These are phyloP conservation scores for Myotis pilosus DNA, from an alignment of 2,797 vertebrate genomes.

Conservation along the genomic window DNA sequence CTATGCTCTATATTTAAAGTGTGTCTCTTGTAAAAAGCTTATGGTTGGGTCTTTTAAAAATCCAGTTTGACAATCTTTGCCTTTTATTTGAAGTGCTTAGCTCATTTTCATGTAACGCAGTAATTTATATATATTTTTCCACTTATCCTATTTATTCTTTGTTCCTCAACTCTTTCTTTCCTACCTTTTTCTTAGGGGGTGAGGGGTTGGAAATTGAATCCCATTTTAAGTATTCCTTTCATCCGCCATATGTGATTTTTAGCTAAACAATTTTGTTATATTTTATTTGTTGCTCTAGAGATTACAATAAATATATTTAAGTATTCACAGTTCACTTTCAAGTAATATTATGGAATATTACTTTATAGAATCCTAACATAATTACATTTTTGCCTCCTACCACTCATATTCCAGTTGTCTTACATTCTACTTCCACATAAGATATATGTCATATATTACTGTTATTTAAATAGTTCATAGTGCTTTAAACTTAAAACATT, in stretches of 20 bases:
- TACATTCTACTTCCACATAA: background rate
- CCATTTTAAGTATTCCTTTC: background rate
- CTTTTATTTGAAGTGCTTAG: background rate
- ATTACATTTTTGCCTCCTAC: background rate
- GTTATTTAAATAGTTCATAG: background rate
- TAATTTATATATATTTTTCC: background rate
- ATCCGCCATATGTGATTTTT: background rate
- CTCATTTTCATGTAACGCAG: slow-evolving; percentile 19
- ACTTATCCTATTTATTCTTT: background rate
- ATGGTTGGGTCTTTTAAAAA: background rate
- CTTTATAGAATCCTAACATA: background rate
- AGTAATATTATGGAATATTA: background rate
- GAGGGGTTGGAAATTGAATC: background rate
- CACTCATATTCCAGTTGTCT: background rate
- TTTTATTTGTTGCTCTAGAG: background rate
- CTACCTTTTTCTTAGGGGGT: background rate
- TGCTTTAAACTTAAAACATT: slow-evolving; percentile 16
- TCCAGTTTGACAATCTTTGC: background rate
- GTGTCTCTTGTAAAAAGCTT: background rate
- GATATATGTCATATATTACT: background rate
- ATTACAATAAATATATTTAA: slow-evolving; percentile 13
- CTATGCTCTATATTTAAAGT: background rate
- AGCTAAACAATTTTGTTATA: background rate
- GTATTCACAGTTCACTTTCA: background rate
- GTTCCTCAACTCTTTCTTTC: background rate